These are phyloP conservation scores for Platorchestia sp. DNA, from an alignment of 1,140 invertebrate genomes.

Conservation along the genomic window DNA sequence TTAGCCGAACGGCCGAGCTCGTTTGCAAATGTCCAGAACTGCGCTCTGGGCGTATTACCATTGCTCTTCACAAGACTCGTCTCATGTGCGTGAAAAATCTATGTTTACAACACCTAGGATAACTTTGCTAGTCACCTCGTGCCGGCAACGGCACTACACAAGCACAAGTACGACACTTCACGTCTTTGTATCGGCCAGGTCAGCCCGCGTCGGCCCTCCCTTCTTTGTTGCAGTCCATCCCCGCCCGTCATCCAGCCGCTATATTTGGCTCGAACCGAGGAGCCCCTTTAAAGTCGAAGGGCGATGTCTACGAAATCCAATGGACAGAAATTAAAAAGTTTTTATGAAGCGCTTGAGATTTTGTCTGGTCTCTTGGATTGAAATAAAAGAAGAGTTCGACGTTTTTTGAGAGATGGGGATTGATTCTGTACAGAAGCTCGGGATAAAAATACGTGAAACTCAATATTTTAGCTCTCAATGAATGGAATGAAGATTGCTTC, in stretches of 20 bases:
- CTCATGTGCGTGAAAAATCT: not conserved
- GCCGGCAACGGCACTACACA: not conserved
- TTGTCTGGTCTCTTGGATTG: not conserved
- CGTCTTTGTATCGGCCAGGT: not conserved
- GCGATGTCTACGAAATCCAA: conserved; percentile 6
- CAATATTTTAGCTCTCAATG: not conserved
- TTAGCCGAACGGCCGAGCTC: not conserved
- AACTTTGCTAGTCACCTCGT: not conserved
- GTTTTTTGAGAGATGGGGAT: not conserved
- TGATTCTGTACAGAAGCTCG: not conserved
- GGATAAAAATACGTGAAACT: not conserved
- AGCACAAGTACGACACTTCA: not conserved
- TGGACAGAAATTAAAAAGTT: conserved; percentile 10
- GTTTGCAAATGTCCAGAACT: not conserved
- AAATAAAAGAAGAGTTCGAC: not conserved
- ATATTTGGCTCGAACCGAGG: not conserved
- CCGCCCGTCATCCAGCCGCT: not conserved
- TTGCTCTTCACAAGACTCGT: not conserved
- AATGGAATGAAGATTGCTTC: not conserved
- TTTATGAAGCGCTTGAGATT: not conserved
- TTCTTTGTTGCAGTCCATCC: not conserved
- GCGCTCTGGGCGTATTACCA: not conserved
- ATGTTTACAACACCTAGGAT: not conserved
- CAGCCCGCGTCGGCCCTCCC: not conserved
- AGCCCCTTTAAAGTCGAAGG: not conserved